Evolutionary conservation across 2,888 invertebrate genomes (phyloP), one percentile per base, ranked within the genome.

Genomic region (Trissonchulus latispiculum): DNA sequence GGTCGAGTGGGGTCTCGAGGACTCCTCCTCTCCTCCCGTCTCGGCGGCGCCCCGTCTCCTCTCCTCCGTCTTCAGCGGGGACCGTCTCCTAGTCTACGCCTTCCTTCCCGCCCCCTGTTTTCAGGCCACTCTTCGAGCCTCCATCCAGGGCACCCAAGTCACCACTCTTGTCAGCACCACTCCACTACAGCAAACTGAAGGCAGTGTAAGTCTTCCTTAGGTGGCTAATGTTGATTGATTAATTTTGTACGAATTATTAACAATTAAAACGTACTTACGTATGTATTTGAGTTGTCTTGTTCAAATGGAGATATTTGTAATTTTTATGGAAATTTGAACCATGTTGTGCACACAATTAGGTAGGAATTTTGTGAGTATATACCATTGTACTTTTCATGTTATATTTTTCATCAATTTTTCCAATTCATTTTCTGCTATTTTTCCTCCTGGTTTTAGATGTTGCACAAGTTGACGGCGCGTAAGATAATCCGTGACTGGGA

Each of bases 401-500:
- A n/a, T n/a, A n/a, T n/a, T n/a, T n/a, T n/a, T n/a, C n/a, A n/a
- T n/a, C n/a, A n/a, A n/a, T n/a, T n/a, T n/a, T n/a, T n/a, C n/a
- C n/a, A n/a, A n/a, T n/a, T n/a, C n/a, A n/a, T n/a, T n/a, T n/a
- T n/a, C n/a, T n/a, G n/a, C n/a, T n/a, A n/a, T n/a, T n/a, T n/a
- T n/a, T n/a, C n/a, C n/a, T n/a, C n/a, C n/a, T n/a, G 62, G 36
- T 61, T 35, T 1, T 76, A 83, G 81, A 78, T 82, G 36, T 76
- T 84, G 1, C 83, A 84, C 75, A 77, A 80, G n/a, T 75, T 84
- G 74, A 81, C 83, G 37, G 83, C 84, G 2, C 80, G 80, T 72
- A 81, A 81, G 18, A 75, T 83, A 32, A 83, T 84, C 48, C 78
- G 80, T 72, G 84, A 84, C 77, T 84, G 83, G 83, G 82, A 82